phyloP scores from a whole-genome alignment of 1,140 invertebrate genomes.

The Hyles euphorbiae region DNA sequence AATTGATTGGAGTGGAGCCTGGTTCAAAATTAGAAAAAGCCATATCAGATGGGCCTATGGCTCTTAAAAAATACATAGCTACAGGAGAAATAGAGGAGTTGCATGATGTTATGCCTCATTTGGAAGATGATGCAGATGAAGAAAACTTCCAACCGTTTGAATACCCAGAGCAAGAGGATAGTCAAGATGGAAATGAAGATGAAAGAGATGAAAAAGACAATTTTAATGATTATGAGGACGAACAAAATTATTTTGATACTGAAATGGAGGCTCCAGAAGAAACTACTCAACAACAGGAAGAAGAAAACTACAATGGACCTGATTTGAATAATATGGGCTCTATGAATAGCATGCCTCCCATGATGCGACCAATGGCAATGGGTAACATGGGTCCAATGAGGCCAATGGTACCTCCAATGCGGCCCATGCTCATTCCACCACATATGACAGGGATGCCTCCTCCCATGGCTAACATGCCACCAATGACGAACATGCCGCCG shows the following conservation, averaged over 20 bases:
- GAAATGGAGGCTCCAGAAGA: slow-evolving; percentile 43
- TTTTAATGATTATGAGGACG: slow-evolving; percentile 48
- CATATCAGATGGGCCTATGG: slow-evolving; percentile 84
- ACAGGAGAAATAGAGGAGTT: slow-evolving; percentile 87
- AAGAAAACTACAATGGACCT: slow-evolving; percentile 48
- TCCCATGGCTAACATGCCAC: slow-evolving; percentile 43
- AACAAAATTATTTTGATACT: slow-evolving; percentile 49
- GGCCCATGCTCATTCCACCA: slow-evolving; percentile 20
- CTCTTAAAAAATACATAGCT: slow-evolving; percentile 84
- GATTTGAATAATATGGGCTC: slow-evolving; percentile 39
- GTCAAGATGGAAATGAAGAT: slow-evolving; percentile 34
- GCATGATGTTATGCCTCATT: slow-evolving; percentile 81
- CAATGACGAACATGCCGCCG: slow-evolving; percentile 39
- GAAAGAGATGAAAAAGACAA: slow-evolving; percentile 37
- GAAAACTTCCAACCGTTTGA: slow-evolving; percentile 63
- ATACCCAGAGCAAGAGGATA: slow-evolving; percentile 53
- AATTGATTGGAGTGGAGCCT: slow-evolving; percentile 84
- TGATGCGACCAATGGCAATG: slow-evolving; percentile 17
- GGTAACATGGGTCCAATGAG: slow-evolving; percentile 23
- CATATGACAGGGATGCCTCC: slow-evolving; percentile 44
- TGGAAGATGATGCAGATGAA: slow-evolving; percentile 78
- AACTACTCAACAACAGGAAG: slow-evolving; percentile 38
- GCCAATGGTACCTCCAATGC: slow-evolving; percentile 28
- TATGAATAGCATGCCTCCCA: slow-evolving; percentile 46
- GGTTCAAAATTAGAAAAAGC: slow-evolving; percentile 84